These are phyloP conservation scores for Drosophila paulistorum DNA, from an alignment of 1,140 invertebrate genomes.

Conservation along the genomic window DNA sequence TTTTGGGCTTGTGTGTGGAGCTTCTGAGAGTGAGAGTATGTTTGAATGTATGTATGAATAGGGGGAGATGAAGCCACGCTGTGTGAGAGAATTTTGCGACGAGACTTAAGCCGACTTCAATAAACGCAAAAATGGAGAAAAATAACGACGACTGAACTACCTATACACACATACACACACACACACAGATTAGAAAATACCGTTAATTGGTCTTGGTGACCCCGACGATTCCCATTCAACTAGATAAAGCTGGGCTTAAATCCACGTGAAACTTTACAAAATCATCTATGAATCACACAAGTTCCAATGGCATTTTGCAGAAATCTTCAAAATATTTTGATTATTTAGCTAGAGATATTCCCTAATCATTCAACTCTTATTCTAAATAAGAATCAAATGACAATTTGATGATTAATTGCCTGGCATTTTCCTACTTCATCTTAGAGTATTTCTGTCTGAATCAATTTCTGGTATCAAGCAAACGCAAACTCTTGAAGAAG, in stretches of 20 bases:
- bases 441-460: not conserved
- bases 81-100: constrained; percentile 62
- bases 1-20: constrained; percentile 11
- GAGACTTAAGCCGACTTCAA: constrained; percentile 41
- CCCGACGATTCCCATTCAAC: not conserved
- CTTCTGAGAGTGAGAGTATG: constrained; percentile 6
- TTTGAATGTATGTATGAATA: not conserved
- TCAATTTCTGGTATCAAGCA: not conserved
- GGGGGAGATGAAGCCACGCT: constrained; percentile 6
- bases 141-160: constrained; percentile 46
- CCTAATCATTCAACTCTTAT: too few relatives aligned
- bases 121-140: constrained; percentile 20
- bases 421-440: not conserved
- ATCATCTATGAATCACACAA: too few relatives aligned
- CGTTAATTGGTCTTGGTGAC: constrained; percentile 5
- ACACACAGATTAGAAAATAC: not conserved
- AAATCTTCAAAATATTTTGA: too few relatives aligned
- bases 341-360: too few relatives aligned
- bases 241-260: not conserved
- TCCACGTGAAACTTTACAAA: too few relatives aligned
- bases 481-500: constrained; percentile 2
- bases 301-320: too few relatives aligned
- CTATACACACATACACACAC: constrained; percentile 21
- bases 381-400: too few relatives aligned
- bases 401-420: too few relatives aligned